Percentiles rank a stretch among this genome's conserved stretches.
These are phyloP conservation scores for Fistularia tabacaria DNA, from an alignment of 2,797 vertebrate genomes.

Conservation along the genomic window DNA sequence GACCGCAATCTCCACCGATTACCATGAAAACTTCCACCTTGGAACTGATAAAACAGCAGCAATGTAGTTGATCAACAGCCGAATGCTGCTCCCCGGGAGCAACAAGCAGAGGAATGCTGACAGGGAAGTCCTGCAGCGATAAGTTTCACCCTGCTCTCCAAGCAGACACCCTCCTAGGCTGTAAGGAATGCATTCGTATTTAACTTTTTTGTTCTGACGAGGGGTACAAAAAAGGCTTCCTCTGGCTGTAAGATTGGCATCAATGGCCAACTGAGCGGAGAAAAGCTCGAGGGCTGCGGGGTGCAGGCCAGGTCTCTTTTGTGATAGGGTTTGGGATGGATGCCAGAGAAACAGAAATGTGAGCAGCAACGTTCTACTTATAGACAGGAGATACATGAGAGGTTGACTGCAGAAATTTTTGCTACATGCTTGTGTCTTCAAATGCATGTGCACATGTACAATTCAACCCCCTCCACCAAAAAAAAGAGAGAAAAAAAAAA, in stretches of 20 bases:
- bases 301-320: constrained; percentile 19
- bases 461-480: constrained; percentile 5
- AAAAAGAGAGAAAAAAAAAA: no score
- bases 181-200: constrained; percentile 31
- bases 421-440: constrained; percentile 7
- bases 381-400: constrained; percentile 10
- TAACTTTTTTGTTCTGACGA: constrained; percentile 20
- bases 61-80: constrained; percentile 1
- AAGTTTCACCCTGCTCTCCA: constrained; percentile 17
- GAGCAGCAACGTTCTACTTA: constrained; percentile 10
- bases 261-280: constrained; percentile 40
- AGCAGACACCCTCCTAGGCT: not conserved
- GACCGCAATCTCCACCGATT: constrained; percentile 27
- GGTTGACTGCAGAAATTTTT: constrained; percentile 2
- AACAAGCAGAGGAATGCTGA: constrained; percentile 26
- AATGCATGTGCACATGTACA: constrained; percentile 8
- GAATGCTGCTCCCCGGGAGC: constrained; percentile 7
- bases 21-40: constrained; percentile 24
- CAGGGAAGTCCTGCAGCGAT: constrained; percentile 24
- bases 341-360: constrained; percentile 40
- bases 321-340: constrained; percentile 33
- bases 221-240: constrained; percentile 25
- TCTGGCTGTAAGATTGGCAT: constrained; percentile 43
- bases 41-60: not conserved
- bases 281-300: constrained; percentile 22